Conservation (phyloP, 2,113 vertebrate genomes). For the Bungarus multicinctus region DNA sequence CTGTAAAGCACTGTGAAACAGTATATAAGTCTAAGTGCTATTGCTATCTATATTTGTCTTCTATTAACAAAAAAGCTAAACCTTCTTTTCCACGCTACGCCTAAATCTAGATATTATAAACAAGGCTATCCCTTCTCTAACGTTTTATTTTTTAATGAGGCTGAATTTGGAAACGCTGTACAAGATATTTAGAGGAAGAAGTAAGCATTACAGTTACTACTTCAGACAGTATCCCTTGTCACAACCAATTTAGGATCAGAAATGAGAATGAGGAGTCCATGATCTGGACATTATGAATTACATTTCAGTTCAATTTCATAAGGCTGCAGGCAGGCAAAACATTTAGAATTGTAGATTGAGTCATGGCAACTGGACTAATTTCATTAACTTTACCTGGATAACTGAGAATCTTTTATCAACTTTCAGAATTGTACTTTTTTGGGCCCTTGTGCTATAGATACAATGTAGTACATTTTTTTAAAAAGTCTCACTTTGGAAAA, state of each 20-base stretch:
- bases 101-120: background rate
- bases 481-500: background rate
- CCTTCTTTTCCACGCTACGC: background rate
- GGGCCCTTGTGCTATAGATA: background rate
- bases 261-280: background rate
- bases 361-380: background rate
- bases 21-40: too few species aligned
- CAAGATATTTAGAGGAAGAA: background rate
- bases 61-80: background rate
- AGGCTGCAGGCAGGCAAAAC: background rate
- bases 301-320: background rate
- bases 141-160: background rate
- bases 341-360: background rate
- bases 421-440: background rate
- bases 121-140: background rate
- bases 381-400: background rate
- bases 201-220: background rate
- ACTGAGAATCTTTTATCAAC: background rate
- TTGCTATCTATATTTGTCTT: background rate
- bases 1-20: too few species aligned
- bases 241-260: background rate
- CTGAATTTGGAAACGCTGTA: background rate
- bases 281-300: background rate
- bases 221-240: background rate
- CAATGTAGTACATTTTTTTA: background rate